Conservation (phyloP, 1,140 invertebrate genomes). For the Pantala flavescens region DNA sequence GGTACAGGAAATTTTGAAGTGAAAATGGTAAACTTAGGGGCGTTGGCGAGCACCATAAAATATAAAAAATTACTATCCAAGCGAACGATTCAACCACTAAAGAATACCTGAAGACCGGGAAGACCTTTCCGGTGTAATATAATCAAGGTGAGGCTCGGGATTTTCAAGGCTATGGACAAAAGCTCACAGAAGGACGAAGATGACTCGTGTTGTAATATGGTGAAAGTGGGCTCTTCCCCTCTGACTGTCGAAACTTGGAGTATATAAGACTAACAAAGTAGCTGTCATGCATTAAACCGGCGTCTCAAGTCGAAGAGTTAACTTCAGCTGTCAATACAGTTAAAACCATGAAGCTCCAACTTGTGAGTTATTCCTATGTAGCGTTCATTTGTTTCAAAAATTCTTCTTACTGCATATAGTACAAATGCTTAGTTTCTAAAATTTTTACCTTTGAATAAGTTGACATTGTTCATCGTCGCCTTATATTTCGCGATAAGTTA, state of each 20-base stretch:
- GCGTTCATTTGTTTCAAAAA: not conserved
- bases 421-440: not conserved
- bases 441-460: not conserved
- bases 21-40: not conserved
- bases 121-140: not conserved
- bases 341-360: not conserved
- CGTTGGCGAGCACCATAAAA: not conserved
- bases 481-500: too few relatives aligned
- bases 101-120: not conserved
- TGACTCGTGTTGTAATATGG: slow-evolving; percentile 6
- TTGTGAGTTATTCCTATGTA: not conserved
- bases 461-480: too few relatives aligned
- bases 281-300: not conserved
- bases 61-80: too few relatives aligned
- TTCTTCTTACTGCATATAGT: not conserved
- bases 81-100: too few relatives aligned
- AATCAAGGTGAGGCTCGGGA: not conserved
- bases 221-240: not conserved
- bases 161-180: slow-evolving; percentile 9
- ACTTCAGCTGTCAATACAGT: not conserved
- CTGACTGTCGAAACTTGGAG: not conserved
- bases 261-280: not conserved
- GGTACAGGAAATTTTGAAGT: too few relatives aligned
- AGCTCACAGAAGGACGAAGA: not conserved
- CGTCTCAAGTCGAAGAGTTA: not conserved